phyloP scores from a whole-genome alignment of 2,113 vertebrate genomes.

The Cettia cetti region DNA sequence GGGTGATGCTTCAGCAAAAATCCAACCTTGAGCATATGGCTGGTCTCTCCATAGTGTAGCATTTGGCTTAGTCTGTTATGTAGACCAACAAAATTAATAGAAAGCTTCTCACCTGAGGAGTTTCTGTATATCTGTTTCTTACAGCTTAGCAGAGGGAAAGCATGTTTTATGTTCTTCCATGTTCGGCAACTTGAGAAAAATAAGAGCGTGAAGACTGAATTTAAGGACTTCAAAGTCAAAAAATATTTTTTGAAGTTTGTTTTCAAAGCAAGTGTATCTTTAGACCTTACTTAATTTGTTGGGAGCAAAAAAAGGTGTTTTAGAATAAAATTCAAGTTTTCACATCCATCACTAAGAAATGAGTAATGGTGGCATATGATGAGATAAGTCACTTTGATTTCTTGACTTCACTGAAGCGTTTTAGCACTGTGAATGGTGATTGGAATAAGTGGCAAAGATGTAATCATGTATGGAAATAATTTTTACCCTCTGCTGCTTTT shows the following conservation, averaged over 20 bases:
- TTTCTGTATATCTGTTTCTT: background rate
- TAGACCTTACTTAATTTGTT: background rate
- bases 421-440: background rate
- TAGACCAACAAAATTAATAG: background rate
- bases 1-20: background rate
- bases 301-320: background rate
- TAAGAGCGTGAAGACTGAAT: background rate
- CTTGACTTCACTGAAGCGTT: background rate
- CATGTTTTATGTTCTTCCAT: background rate
- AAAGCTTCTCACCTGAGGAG: background rate
- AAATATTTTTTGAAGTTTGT: background rate
- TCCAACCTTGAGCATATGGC: background rate
- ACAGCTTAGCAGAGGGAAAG: background rate
- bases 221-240: background rate
- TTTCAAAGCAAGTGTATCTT: background rate
- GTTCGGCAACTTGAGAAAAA: background rate
- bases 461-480: background rate
- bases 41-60: background rate
- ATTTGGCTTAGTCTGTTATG: background rate
- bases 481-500: background rate
- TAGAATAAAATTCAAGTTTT: background rate
- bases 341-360: background rate
- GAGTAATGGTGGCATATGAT: background rate
- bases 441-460: background rate
- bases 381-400: background rate